Evolutionary conservation across 2,113 vertebrate species (phyloP), one percentile per base, ranked within the genome.

Genomic region (Menura novaehollandiae): DNA sequence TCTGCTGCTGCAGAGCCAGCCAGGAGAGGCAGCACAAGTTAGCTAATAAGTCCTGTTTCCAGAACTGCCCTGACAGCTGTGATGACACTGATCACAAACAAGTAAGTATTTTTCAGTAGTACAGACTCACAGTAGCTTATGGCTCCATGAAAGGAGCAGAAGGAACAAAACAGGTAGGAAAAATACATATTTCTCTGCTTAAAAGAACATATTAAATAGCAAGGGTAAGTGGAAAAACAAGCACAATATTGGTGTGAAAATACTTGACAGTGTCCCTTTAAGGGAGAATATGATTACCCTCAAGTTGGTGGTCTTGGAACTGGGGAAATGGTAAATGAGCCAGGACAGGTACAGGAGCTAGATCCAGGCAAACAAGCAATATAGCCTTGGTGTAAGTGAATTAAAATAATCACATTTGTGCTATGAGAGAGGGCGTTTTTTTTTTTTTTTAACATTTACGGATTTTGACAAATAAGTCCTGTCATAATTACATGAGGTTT

Each of bases 1-100:
- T 88, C 78, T 76, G 75, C 81, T 93, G 76, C 85, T 96, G 87
- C 89, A 95, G 68, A 95, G 67, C 89, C 88, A 96, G 27, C 52
- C 39, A 96, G 59, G 72, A 95, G 93, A 94, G 91, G 43, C 73
- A 89, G 87, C 76, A 85, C 53, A 87, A 74, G 76, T 84, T 96
- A 90, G 55, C 27, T 82, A 89, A 46, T 91, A 96, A 91, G 43
- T 75, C 83, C 51, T 93, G 27, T 85, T 95, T 27, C 44, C 69
- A 82, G 85, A 81, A 89, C 52, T 91, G 17, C 94, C 46, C 68
- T 93, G 76, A 82, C 60, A 91, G 20, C 52, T 88, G 35, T 87
- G 85, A 73, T 93, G 78, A 73, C 46, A 55, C 53, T 92, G 75
- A 85, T 84, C 15, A 47, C 41, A 76, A 91, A 39, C 37, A 90